Conservation (phyloP, 2,113 vertebrate species). For the Platichthys stellatus region DNA sequence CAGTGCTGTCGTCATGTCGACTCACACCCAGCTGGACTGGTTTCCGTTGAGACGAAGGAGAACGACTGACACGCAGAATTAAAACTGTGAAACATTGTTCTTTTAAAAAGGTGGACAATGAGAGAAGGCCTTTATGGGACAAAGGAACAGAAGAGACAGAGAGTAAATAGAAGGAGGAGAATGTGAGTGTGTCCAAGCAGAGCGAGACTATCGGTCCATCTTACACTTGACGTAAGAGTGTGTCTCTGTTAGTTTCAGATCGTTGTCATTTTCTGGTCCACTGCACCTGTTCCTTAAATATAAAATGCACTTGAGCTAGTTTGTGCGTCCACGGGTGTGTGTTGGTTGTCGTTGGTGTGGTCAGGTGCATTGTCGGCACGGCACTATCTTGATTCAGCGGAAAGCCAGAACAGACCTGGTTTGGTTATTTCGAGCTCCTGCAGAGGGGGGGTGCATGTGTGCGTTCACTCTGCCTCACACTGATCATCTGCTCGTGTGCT, state of each 20-base stretch:
- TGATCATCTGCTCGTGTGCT: too few relatives aligned
- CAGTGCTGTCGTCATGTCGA: slow-evolving; percentile 67
- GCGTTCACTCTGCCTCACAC: too few relatives aligned
- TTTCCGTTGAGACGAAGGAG: slow-evolving; percentile 11
- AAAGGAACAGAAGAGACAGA: not conserved
- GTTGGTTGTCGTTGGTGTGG: not conserved
- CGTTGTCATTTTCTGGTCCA: not conserved
- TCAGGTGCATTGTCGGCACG: not conserved
- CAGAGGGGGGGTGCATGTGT: too few relatives aligned
- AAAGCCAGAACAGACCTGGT: too few relatives aligned
- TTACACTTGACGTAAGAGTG: too few relatives aligned
- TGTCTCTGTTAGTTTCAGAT: too few relatives aligned
- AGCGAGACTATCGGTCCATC: too few relatives aligned
- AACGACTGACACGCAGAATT: slow-evolving; percentile 18
- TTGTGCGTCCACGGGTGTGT: not conserved
- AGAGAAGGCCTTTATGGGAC: not conserved
- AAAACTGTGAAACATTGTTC: not conserved
- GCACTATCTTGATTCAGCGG: too few relatives aligned
- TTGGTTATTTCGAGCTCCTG: not conserved
- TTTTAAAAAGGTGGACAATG: slow-evolving; percentile 6
- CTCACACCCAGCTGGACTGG: slow-evolving; percentile 15
- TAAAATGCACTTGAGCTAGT: not conserved
- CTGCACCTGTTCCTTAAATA: not conserved
- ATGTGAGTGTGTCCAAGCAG: not conserved
- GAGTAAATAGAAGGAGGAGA: not conserved